Percentiles rank a stretch among this genome's conserved stretches.
Conservation (phyloP, 2,113 vertebrate species). For the Callipepla squamata region DNA sequence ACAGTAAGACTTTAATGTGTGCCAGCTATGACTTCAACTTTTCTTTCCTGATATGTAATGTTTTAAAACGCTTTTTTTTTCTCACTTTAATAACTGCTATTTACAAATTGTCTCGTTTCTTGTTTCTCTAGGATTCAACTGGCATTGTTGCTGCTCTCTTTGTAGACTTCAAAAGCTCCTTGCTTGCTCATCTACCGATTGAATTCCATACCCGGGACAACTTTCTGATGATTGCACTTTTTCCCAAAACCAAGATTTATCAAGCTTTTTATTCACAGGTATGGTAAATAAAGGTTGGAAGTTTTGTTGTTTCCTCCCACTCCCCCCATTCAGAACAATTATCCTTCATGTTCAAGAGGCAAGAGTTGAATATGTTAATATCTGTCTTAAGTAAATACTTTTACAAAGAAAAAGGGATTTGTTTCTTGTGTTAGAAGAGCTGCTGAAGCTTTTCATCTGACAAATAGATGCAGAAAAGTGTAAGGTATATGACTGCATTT, state of each 20-base stretch:
- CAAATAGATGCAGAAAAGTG: not conserved
- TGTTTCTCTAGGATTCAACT: constrained; percentile 82
- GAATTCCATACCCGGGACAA: constrained; percentile 82
- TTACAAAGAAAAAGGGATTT: not conserved
- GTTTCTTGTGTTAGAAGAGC: not conserved
- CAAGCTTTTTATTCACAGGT: constrained; percentile 92
- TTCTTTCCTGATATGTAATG: not conserved
- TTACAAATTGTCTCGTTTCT: not conserved
- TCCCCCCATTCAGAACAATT: not conserved
- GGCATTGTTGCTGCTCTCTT: constrained; percentile 84
- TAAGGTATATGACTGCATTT: not conserved
- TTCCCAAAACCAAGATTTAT: constrained; percentile 89
- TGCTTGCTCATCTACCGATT: constrained; percentile 88
- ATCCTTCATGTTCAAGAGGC: not conserved
- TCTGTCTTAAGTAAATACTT: not conserved
- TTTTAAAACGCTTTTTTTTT: not conserved
- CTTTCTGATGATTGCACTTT: constrained; percentile 87
- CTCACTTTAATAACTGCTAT: not conserved
- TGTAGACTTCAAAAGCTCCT: constrained; percentile 82
- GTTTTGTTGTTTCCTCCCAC: too few species aligned
- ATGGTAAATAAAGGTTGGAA: not conserved
- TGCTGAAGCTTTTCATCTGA: not conserved
- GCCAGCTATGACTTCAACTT: not conserved
- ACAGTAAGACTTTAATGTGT: not conserved
- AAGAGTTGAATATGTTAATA: not conserved